Percentiles rank a stretch among this genome's conserved stretches.
Conservation (phyloP, 2,888 invertebrate species). For the Pristionchus fissidentatus region DNA sequence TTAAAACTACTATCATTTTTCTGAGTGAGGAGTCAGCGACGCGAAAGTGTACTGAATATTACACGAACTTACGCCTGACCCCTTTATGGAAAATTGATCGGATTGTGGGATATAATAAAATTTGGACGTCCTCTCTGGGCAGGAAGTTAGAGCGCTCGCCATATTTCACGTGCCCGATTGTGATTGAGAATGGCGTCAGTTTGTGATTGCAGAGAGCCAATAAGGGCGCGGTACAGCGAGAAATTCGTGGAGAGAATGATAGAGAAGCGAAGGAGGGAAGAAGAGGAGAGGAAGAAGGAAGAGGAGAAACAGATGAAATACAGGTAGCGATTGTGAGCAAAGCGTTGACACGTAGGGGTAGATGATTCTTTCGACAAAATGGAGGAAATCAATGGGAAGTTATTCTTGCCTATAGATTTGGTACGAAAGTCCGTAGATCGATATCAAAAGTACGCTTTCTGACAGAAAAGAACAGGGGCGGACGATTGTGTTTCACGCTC, state of each 20-base stretch:
- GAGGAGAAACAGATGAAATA: constrained; percentile 36
- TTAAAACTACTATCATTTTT: no score
- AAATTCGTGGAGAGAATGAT: constrained; percentile 18
- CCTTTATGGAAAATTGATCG: background rate
- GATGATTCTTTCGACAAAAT: no score
- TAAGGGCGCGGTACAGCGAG: constrained; percentile 1
- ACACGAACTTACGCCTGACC: no score
- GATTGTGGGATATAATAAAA: background rate
- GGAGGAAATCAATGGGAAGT: no score
- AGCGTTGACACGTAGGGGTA: no score
- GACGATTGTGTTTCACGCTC: no score
- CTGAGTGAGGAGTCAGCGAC: no score
- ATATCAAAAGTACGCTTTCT: no score
- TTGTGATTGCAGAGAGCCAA: constrained; percentile 20
- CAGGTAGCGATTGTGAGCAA: background rate
- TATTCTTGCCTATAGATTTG: background rate
- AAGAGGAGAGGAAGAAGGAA: constrained; percentile 14
- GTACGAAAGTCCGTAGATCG: background rate
- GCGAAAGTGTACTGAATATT: no score
- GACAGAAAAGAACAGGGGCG: no score
- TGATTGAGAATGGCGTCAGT: background rate
- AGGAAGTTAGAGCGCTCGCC: no score
- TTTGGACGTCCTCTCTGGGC: background rate
- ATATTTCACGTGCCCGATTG: no score
- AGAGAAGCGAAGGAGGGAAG: constrained; percentile 35